These are phyloP conservation scores for Danio albolineatus DNA, from an alignment of 2,797 vertebrate species.

Conservation along the genomic window DNA sequence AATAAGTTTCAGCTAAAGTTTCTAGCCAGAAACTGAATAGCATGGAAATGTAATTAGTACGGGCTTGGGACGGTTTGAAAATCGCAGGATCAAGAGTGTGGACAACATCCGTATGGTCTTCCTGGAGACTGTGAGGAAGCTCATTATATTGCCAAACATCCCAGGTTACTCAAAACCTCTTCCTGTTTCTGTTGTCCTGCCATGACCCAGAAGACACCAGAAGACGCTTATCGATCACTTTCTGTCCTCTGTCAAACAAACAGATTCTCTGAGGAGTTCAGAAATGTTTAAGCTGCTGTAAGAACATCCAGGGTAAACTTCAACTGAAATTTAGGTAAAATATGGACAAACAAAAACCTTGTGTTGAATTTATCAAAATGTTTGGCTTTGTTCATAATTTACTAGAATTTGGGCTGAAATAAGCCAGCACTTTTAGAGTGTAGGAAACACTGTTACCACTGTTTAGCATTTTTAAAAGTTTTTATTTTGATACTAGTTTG, in stretches of 20 bases:
- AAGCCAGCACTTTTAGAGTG: too few relatives aligned
- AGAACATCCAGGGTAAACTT: too few relatives aligned
- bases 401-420: too few relatives aligned
- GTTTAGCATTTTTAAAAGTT: too few relatives aligned
- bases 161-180: slow-evolving; percentile 8
- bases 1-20: slow-evolving; percentile 18
- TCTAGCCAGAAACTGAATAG: background rate
- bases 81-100: background rate
- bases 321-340: too few relatives aligned
- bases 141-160: slow-evolving; percentile 47
- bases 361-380: too few relatives aligned
- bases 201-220: slow-evolving; percentile 29
- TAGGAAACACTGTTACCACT: too few relatives aligned
- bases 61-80: background rate
- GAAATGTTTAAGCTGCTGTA: background rate
- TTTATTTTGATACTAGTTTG: too few relatives aligned
- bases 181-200: slow-evolving; percentile 47
- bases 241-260: background rate
- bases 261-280: background rate
- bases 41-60: background rate
- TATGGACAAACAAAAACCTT: too few relatives aligned
- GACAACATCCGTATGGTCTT: slow-evolving; percentile 39
- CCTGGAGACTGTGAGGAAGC: slow-evolving; percentile 34
- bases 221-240: background rate
- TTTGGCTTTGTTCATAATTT: too few relatives aligned